phyloP scores from a whole-genome alignment of 2,888 invertebrate species.

The Alviniconcha strummeri region DNA sequence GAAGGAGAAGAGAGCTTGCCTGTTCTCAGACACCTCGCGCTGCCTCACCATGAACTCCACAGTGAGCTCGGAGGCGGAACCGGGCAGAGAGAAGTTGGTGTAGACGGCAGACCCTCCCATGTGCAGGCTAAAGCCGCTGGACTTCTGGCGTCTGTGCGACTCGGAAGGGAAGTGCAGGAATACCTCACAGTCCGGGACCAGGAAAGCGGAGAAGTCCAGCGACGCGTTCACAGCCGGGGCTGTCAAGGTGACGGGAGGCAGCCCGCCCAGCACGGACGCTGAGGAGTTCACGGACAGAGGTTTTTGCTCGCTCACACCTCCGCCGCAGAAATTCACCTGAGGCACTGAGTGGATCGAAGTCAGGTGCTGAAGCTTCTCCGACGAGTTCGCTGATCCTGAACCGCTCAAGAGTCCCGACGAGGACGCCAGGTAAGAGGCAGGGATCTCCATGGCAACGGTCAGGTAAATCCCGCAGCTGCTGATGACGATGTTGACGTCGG shows the following conservation, averaged over 20 bases:
- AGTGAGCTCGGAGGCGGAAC: conserved; percentile 40
- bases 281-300: conserved; percentile 32
- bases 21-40: conserved; percentile 26
- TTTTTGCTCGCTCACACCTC: conserved; percentile 23
- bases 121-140: conserved; percentile 52
- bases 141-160: conserved; percentile 42
- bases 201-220: conserved; percentile 41
- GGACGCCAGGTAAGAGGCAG: conserved; percentile 26
- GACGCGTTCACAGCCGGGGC: conserved; percentile 32
- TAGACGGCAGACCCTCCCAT: conserved; percentile 47
- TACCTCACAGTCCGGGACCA: conserved; percentile 46
- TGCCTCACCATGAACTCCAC: conserved; percentile 52
- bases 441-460: conserved; percentile 38
- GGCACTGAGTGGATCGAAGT: conserved; percentile 33
- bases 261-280: conserved; percentile 29
- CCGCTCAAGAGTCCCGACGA: conserved; percentile 53
- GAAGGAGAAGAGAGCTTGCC: conserved; percentile 51
- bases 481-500: conserved; percentile 41
- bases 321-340: conserved; percentile 42
- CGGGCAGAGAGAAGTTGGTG: conserved; percentile 38
- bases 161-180: conserved; percentile 48
- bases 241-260: conserved; percentile 35
- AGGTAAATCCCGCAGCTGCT: conserved; percentile 48
- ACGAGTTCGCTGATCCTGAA: conserved; percentile 25
- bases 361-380: conserved; percentile 41